Evolutionary conservation across 2,888 invertebrate genomes (phyloP), one percentile per base, ranked within the genome.

Genomic region (Drosophila histrio): DNA sequence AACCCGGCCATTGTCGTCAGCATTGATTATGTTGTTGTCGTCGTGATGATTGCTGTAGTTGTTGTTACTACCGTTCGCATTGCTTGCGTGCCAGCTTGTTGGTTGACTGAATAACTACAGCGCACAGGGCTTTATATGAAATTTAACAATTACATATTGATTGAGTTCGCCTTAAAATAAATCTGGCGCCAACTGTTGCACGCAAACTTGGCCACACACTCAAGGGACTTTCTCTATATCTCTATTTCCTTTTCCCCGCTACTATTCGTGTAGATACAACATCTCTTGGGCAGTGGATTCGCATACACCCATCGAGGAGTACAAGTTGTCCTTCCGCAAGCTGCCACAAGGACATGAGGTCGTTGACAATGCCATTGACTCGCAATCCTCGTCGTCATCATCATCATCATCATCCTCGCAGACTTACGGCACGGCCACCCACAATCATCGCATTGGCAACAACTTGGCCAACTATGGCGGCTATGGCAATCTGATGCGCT

Each of bases 221-320:
- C 52, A 64, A 50, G 62, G 47, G 64, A 38, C 58, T 57, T 11
- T 54, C 66, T 30, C 17, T 43, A 8, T 5, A 15, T 21, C 19
- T 32, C 21, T 47, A 5, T 21, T 38, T 9, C 26, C 13, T 24
- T 43, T 28, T 44, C 43, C 28, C 32, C 39, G 26, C 28, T 50
- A 41, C 46, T 30, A 38, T 47, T 34, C 36, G 47, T 41, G 21
- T 56, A 94, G 94, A 87, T 95, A 94, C 91, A 95, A 95, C 89
- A 94, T 95, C 77, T 94, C 94, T 47, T 95, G 95, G 94, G 93
- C 93, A 41, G 94, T 94, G 26, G 94, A 94, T 89, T 94, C 94
- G 56, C 93, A 94, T 88, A 93, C 94, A 75, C 94, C 94, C 54
- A 94, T 95, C 64, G 94, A 94, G 83, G 94, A 95, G 90, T 95